Percentiles rank a stretch among this genome's conserved stretches.
phyloP scores from a whole-genome alignment of 35 echinoderm and acorn worm genomes.

The Apostichopus californicus region DNA sequence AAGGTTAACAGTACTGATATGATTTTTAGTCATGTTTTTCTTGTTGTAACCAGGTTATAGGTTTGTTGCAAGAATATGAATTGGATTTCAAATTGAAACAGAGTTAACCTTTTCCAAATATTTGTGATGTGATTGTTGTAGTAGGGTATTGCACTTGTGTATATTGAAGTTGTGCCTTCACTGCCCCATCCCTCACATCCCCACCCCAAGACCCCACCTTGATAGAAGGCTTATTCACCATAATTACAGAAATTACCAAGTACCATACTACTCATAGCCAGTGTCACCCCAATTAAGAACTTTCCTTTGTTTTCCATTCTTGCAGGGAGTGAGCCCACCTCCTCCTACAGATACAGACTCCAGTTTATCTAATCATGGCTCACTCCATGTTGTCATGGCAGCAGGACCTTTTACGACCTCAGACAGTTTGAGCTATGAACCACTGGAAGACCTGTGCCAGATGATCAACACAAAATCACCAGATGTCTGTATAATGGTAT shows the following conservation, averaged over 20 bases:
- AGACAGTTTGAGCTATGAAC: slow-evolving; percentile 75
- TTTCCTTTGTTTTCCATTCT: slow-evolving; percentile 1
- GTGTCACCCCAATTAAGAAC: not conserved
- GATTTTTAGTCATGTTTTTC: no score
- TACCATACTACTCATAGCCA: not conserved
- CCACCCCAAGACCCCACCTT: no score
- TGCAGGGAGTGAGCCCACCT: slow-evolving; percentile 65
- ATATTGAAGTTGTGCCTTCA: no score
- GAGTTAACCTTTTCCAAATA: no score
- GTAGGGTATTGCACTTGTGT: not conserved
- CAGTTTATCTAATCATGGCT: slow-evolving; percentile 50
- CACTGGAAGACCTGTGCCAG: slow-evolving; percentile 69
- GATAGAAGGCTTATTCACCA: not conserved
- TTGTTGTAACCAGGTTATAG: no score
- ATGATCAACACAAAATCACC: slow-evolving; percentile 74
- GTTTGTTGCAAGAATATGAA: no score
- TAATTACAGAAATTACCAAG: not conserved
- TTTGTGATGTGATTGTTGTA: no score
- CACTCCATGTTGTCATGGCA: slow-evolving; percentile 67
- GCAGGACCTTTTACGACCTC: slow-evolving; percentile 73
- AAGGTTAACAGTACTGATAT: no score
- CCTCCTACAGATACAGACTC: slow-evolving; percentile 18
- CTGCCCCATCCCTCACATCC: no score
- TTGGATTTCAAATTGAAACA: no score
- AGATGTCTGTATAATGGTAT: slow-evolving; percentile 94